A percentile compares a stretch with the other conserved stretches of the same genome.
phyloP scores from a whole-genome alignment of 2,113 vertebrate genomes.

The Brienomyrus brachyistius region DNA sequence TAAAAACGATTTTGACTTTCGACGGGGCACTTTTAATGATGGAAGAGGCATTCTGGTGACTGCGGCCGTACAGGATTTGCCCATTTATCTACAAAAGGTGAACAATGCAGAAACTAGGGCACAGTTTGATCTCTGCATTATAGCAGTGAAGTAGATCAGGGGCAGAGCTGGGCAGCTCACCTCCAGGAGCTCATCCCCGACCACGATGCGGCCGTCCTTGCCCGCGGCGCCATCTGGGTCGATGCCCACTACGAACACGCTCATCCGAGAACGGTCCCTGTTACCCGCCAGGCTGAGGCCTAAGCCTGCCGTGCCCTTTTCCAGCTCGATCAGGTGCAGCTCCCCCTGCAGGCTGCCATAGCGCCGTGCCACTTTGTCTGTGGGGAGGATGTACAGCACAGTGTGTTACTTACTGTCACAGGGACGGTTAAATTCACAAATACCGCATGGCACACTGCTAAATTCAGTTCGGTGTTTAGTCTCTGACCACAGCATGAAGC shows the following conservation, averaged over 20 bases:
- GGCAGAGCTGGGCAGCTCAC: conserved; percentile 53
- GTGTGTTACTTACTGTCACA: neutral
- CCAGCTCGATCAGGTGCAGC: conserved; percentile 84
- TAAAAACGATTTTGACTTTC: conserved; percentile 88
- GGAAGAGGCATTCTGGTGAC: conserved; percentile 93
- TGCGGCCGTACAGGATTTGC: conserved; percentile 87
- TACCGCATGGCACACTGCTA: neutral
- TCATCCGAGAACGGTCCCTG: conserved; percentile 89
- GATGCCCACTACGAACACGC: conserved; percentile 93
- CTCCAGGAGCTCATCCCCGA: conserved; percentile 94
- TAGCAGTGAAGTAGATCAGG: neutral
- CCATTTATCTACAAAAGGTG: conserved; percentile 75
- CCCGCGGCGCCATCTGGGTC: conserved; percentile 87
- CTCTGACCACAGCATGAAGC: neutral
- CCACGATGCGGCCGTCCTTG: conserved; percentile 78
- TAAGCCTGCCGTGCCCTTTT: conserved; percentile 86
- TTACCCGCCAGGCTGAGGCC: conserved; percentile 97
- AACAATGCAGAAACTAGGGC: neutral
- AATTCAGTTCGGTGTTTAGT: neutral
- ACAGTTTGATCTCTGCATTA: neutral
- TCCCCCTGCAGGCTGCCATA: conserved; percentile 80
- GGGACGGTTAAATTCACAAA: neutral
- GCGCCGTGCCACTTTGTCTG: conserved; percentile 76
- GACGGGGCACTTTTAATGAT: conserved; percentile 91
- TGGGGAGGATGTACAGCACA: conserved; percentile 12